Conservation (phyloP, 2,113 vertebrate species). For the Odontophorus gujanensis region DNA sequence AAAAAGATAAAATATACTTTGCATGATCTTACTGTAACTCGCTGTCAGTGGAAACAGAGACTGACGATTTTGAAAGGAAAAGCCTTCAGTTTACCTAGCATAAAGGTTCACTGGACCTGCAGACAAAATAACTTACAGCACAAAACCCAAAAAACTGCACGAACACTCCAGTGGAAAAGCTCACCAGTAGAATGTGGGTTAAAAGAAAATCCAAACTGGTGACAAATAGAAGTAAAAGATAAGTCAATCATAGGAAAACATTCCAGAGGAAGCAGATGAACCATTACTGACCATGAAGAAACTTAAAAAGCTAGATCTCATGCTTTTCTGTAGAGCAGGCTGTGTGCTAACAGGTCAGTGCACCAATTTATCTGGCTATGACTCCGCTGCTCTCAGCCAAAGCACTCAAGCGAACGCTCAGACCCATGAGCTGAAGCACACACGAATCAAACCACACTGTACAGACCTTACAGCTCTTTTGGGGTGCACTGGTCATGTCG, state of each 20-base stretch:
- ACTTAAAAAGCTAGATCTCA: neutral
- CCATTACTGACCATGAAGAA: neutral
- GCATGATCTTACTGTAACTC: fast-evolving
- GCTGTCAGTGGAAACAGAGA: neutral
- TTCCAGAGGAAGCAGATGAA: neutral
- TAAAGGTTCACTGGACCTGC: neutral
- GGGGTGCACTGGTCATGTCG: neutral
- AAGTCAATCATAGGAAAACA: neutral
- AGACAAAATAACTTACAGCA: neutral
- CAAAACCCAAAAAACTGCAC: fast-evolving
- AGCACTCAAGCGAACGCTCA: neutral
- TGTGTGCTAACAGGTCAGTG: neutral
- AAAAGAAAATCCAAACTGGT: neutral
- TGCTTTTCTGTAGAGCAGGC: neutral
- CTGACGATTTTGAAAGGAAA: neutral
- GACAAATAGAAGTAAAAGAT: neutral
- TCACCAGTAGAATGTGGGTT: neutral
- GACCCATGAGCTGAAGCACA: neutral
- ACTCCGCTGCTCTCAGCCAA: neutral
- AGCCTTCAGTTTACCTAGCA: neutral
- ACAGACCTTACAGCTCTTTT: neutral
- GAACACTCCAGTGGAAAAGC: neutral
- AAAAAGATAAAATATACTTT: fast-evolving
- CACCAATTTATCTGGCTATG: neutral
- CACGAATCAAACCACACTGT: fast-evolving